Evolutionary conservation across 2,888 invertebrate species (phyloP), one percentile per base, ranked within the genome.

Genomic region (Agrilus mali): DNA sequence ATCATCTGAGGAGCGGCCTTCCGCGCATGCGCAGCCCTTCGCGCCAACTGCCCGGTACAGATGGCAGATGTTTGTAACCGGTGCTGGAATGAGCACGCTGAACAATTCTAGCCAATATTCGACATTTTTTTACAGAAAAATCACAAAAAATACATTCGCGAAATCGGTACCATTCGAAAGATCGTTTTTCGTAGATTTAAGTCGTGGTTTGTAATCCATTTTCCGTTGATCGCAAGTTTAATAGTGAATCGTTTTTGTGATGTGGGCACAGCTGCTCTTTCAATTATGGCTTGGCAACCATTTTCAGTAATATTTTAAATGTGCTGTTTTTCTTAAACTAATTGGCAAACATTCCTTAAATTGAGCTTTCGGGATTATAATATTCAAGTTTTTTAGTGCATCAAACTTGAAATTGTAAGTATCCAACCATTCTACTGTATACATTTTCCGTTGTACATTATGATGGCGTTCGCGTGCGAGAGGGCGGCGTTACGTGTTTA

Each of bases 1-100:
- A 57, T 54, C 55, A 55, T 55, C 53, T 54, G 57, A 55, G 54
- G 50, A 47, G 51, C 45, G 48, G 49, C 41, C 41, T 38, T 42
- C 40, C 49, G 54, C 62, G 62, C 63, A 55, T 50, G 62, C 65
- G 65, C 54, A 55, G 45, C 50, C 51, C 54, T 67, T 65, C 65
- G 66, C 68, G 68, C 67, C 66, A 67, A 67, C 55, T 61, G 64
- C 64, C 63, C 60, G 65, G 64, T 64, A 64, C 66, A 66, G 65
- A 66, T 67, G 65, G 67, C 66, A 67, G 66, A 68, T 68, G 68
- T 67, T 68, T 65, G 64, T 65, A 65, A 64, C 61, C 59, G 55
- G 53, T 50, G 55, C 52, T 50, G 52, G 55, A 55, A 55, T 57
- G 58, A 54, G 55, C 58, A 60, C 59, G 60, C 59, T 53, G 55